phyloP scores from a whole-genome alignment of 2,888 invertebrate species.

The Unio delphinus region DNA sequence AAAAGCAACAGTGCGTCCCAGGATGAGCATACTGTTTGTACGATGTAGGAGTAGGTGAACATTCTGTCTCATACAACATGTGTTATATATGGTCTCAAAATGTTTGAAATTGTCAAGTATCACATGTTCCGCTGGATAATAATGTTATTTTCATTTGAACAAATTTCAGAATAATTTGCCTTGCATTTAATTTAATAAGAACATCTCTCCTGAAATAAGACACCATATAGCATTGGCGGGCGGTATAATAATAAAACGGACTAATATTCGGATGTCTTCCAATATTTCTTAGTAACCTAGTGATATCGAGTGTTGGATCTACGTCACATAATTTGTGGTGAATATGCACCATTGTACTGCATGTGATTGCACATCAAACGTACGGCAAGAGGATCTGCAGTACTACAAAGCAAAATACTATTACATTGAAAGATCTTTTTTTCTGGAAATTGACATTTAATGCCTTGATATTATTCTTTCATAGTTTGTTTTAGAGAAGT shows the following conservation, averaged over 20 bases:
- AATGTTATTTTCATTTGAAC: too few relatives aligned
- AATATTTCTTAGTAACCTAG: slow-evolving; percentile 21
- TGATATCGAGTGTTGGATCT: slow-evolving; percentile 24
- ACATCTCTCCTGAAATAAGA: too few relatives aligned
- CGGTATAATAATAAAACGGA: slow-evolving; percentile 9
- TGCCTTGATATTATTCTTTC: too few relatives aligned
- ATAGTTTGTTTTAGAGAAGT: too few relatives aligned
- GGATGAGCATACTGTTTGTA: slow-evolving; percentile 22
- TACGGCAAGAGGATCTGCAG: slow-evolving; percentile 23
- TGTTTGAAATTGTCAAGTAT: slow-evolving; percentile 7
- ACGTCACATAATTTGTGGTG: slow-evolving; percentile 7
- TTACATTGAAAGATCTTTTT: slow-evolving; percentile 12
- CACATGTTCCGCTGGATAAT: neutral
- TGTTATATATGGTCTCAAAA: slow-evolving; percentile 8
- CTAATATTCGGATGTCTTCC: slow-evolving; percentile 31
- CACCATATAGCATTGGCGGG: too few relatives aligned
- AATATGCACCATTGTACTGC: slow-evolving; percentile 27
- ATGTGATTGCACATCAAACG: slow-evolving; percentile 16
- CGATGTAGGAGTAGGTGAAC: slow-evolving; percentile 32
- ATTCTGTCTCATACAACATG: slow-evolving; percentile 27
- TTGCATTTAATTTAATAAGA: too few relatives aligned
- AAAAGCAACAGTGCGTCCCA: slow-evolving; percentile 36
- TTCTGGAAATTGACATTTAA: neutral
- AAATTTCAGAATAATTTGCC: too few relatives aligned
- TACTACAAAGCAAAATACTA: slow-evolving; percentile 11